phyloP scores from a whole-genome alignment of 2,888 invertebrate genomes.

The Sarcophaga rosellei region DNA sequence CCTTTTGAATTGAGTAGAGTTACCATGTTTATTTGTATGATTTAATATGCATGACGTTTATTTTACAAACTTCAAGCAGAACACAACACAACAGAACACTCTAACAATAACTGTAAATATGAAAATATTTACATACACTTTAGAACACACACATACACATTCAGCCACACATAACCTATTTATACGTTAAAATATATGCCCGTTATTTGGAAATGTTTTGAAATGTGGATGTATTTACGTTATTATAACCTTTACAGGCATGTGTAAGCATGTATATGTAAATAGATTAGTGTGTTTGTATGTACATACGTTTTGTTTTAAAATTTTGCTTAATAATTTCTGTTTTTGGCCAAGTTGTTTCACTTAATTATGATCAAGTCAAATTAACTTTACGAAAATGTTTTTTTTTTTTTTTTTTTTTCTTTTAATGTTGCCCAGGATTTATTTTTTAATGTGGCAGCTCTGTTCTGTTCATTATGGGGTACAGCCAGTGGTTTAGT shows the following conservation, averaged over 20 bases:
- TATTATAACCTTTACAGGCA: not conserved
- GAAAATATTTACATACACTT: not conserved
- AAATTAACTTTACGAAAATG: constrained; percentile 39
- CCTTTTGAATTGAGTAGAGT: constrained; percentile 15
- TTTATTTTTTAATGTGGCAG: constrained; percentile 30
- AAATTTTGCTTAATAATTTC: not conserved
- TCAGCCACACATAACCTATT: too few relatives aligned
- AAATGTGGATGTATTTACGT: not conserved
- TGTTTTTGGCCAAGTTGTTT: constrained; percentile 22
- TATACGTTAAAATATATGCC: too few relatives aligned
- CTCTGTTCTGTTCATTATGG: constrained; percentile 9
- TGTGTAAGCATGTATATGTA: not conserved
- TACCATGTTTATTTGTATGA: constrained; percentile 20
- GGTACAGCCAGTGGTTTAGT: not conserved
- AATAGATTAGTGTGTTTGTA: too few relatives aligned
- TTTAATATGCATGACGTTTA: not conserved
- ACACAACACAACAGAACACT: too few relatives aligned
- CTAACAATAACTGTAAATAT: too few relatives aligned
- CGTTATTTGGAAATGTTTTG: not conserved
- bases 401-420: not conserved
- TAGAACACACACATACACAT: too few relatives aligned
- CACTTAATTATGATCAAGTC: constrained; percentile 49
- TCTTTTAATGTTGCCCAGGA: not conserved
- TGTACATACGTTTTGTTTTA: not conserved
- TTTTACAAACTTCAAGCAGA: not conserved